Evolutionary conservation across 1,140 invertebrate genomes (phyloP), one percentile per base, ranked within the genome.

Genomic region (Parasteatoda tepidariorum): DNA sequence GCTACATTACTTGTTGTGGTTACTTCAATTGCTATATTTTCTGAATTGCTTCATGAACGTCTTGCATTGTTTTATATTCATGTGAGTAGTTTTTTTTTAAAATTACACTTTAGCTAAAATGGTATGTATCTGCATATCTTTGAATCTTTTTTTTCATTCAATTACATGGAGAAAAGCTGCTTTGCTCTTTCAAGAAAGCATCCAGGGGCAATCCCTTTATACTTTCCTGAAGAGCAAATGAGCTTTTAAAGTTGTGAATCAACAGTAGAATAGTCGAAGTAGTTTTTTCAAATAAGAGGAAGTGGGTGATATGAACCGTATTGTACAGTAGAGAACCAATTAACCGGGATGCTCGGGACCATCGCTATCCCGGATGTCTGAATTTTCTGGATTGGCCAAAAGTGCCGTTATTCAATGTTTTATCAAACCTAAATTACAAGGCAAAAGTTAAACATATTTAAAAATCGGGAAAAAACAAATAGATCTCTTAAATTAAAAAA

Each of bases 11-110:
- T 71, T 3, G 55, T 71, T 30, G 68, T 57, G 4, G 9, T 71
- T 28, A 57, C 48, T 9, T 13, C 28, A 33, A 38, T 48, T 22
- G 18, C 41, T 30, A 30, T 71, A 3, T 18, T 71, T 30, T 15
- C 68, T 22, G 68, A 71, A 30, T 30, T 71, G 5, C 28, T 55
- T 22, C 48, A 38, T 31, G 48, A 30, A 33, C 28, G 5, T 71
- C n/a, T 71, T 13, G 41, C 68, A 30, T 18, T 55, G 13, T 71
- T 71, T 71, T 71, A 55, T 57, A 26, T 71, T 57, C 68, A 71
- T 71, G 68, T 71, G 55, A 71, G 66, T 31, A 66, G 15, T 68
- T 38, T 24, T 33, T 18, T 4, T 67, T 2, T 67, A 18, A 4
- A 34, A 22, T 34, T 24, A 2, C 31, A 26, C 4, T 62, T 5